A percentile compares a stretch with the other conserved stretches of the same genome.
Conservation (phyloP, 2,113 vertebrate species). For the Upupa epops region DNA sequence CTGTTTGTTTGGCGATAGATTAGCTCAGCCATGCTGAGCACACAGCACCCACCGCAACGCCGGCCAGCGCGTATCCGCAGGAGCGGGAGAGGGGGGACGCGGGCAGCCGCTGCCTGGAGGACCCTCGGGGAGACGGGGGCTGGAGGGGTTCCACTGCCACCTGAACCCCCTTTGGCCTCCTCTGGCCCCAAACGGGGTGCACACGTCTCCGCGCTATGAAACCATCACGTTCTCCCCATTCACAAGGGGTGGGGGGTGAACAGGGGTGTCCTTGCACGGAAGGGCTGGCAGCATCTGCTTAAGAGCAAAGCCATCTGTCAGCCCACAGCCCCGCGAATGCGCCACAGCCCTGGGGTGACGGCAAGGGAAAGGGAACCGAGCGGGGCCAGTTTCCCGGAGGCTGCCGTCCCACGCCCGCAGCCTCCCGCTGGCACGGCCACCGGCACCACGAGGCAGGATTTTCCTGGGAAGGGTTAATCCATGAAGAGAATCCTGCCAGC, state of each 20-base stretch:
- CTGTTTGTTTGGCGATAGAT: constrained; percentile 69
- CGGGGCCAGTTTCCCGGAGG: not conserved
- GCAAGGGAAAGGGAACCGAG: not conserved
- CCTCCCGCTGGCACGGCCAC: not conserved
- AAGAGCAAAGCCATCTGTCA: constrained; percentile 20
- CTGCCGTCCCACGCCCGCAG: not conserved
- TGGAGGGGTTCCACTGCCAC: not conserved
- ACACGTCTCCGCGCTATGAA: accelerated
- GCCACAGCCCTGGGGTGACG: not conserved
- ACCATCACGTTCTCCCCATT: not conserved
- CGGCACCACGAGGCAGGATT: not conserved
- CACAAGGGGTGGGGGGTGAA: not conserved
- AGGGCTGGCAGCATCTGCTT: constrained; percentile 11
- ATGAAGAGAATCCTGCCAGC: constrained; percentile 5
- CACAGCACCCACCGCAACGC: constrained; percentile 28
- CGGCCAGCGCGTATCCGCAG: not conserved
- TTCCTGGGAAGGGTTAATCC: constrained; percentile 11
- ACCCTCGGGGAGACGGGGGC: accelerated
- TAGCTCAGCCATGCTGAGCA: constrained; percentile 65
- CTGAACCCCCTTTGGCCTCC: not conserved
- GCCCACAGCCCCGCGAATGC: not conserved
- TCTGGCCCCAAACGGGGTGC: not conserved
- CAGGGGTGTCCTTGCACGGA: not conserved
- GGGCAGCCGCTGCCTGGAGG: accelerated
- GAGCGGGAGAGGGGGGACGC: not conserved